These are phyloP conservation scores for Coracopsis vasa DNA, from an alignment of 2,113 vertebrate genomes.

Conservation along the genomic window DNA sequence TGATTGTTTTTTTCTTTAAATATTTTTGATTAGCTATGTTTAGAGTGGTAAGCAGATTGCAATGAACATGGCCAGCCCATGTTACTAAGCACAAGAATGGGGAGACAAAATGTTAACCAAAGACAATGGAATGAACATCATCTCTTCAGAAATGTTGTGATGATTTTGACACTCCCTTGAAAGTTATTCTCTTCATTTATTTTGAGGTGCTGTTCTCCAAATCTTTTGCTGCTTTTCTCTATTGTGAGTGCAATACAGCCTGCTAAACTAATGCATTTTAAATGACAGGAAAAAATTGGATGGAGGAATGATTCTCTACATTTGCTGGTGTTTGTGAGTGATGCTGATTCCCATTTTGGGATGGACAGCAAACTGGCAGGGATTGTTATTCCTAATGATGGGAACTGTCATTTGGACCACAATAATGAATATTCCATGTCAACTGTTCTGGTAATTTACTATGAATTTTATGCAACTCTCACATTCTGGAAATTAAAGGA, in stretches of 20 bases:
- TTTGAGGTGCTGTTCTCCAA: neutral
- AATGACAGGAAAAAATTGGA: slow-evolving; percentile 90
- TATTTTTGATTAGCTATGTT: neutral
- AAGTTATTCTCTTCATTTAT: neutral
- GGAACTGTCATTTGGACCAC: slow-evolving; percentile 91
- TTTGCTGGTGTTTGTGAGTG: slow-evolving; percentile 94
- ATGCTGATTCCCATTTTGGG: slow-evolving; percentile 95
- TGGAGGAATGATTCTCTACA: slow-evolving; percentile 97
- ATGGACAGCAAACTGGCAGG: slow-evolving; percentile 99
- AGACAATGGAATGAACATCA: neutral
- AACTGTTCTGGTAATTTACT: slow-evolving; percentile 81
- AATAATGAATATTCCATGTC: slow-evolving; percentile 95
- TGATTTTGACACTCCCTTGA: neutral
- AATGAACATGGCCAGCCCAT: neutral
- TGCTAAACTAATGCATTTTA: slow-evolving; percentile 30
- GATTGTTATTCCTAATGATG: slow-evolving; percentile 95
- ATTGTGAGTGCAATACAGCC: neutral
- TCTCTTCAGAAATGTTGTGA: neutral
- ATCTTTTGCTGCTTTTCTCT: neutral
- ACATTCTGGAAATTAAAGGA: neutral
- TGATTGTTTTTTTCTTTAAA: neutral
- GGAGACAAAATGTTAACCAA: neutral
- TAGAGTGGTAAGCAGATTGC: neutral
- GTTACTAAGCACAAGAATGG: neutral
- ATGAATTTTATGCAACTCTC: neutral